These are phyloP conservation scores for Chloroceryle amazona DNA, from an alignment of 2,797 vertebrate genomes.

Conservation along the genomic window DNA sequence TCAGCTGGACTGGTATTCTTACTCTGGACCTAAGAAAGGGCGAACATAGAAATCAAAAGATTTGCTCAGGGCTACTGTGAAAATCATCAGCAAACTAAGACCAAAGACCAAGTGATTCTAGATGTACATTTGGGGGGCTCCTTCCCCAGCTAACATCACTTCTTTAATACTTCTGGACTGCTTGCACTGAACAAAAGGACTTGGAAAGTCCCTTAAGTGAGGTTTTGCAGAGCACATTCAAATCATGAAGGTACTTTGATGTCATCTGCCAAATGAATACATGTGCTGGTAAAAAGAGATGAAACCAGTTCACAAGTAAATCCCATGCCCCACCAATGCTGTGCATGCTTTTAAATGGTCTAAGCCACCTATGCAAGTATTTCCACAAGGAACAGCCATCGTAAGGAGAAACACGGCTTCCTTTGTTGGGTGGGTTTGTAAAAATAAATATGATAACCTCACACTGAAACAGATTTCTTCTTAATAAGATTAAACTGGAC, in stretches of 20 bases:
- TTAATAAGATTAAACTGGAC: background rate
- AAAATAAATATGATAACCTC: background rate
- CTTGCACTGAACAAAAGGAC: background rate
- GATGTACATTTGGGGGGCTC: background rate
- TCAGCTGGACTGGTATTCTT: background rate
- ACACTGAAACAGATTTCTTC: background rate
- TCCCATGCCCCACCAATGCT: background rate
- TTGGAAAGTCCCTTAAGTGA: background rate
- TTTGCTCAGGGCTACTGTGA: background rate
- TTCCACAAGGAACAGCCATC: background rate
- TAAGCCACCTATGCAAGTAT: background rate
- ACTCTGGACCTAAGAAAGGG: background rate
- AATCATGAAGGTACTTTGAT: background rate
- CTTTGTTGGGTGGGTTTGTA: background rate
- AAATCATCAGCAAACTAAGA: background rate
- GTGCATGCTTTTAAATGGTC: background rate
- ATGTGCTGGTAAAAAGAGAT: background rate
- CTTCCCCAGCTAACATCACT: background rate
- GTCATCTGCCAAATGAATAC: background rate
- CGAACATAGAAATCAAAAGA: background rate
- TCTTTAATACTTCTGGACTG: background rate
- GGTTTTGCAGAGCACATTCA: background rate
- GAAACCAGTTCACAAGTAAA: background rate
- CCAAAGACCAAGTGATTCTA: constrained; percentile 2
- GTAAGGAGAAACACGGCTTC: background rate